Percentiles rank a stretch among this genome's conserved stretches.
These are phyloP conservation scores for Pinna nobilis DNA, from an alignment of 1,140 invertebrate species.

Conservation along the genomic window DNA sequence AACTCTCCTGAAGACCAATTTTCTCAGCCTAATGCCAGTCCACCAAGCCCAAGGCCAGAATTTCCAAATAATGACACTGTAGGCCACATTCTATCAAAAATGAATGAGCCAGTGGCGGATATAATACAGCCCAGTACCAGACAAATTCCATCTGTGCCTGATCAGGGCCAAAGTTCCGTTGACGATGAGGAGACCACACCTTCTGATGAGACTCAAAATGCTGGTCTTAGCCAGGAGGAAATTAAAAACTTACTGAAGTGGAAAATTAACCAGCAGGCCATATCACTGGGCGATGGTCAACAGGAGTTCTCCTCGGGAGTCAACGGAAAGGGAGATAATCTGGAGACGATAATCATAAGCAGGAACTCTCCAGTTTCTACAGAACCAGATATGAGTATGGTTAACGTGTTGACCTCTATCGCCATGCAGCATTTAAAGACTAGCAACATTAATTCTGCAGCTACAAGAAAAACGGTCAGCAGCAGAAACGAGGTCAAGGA, in stretches of 20 bases:
- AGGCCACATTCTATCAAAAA: too few species aligned
- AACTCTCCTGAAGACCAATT: too few species aligned
- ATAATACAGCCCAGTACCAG: too few species aligned
- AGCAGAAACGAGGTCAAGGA: neutral
- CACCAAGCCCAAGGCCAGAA: too few species aligned
- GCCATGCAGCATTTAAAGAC: conserved; percentile 56
- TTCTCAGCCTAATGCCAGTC: too few species aligned
- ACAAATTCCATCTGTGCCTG: conserved; percentile 16
- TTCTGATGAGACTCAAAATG: conserved; percentile 33
- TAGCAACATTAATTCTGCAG: neutral
- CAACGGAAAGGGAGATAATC: neutral
- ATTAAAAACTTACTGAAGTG: conserved; percentile 42
- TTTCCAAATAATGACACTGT: too few species aligned
- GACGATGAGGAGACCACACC: neutral
- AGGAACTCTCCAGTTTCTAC: neutral
- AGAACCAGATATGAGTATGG: conserved; percentile 46
- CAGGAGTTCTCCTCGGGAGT: conserved; percentile 6
- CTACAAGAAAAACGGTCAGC: neutral
- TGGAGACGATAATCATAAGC: conserved; percentile 1
- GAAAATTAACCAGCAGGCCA: conserved; percentile 16
- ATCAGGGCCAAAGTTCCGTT: neutral
- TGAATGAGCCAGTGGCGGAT: too few species aligned
- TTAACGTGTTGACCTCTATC: conserved; percentile 58
- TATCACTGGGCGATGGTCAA: neutral
- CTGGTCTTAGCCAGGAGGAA: conserved; percentile 16